A percentile compares a stretch with the other conserved stretches of the same genome.
Conservation (phyloP, 2,797 vertebrate species). For the Chaenodraco wilsoni region DNA sequence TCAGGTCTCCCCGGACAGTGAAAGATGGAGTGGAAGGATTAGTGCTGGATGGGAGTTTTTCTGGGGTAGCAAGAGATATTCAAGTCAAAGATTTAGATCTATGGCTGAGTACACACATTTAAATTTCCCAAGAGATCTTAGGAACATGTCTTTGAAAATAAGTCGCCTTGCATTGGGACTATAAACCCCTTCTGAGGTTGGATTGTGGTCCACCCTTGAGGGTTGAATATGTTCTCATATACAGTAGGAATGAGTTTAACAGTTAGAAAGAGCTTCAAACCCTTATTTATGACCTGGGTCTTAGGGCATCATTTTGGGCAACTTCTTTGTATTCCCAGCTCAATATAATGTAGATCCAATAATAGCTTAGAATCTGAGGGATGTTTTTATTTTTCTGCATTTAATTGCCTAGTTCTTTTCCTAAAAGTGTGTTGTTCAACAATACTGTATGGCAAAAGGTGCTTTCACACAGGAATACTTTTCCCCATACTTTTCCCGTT, state of each 20-base stretch:
- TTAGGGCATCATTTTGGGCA: conserved; percentile 30
- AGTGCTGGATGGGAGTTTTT: conserved; percentile 58
- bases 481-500: too few species aligned
- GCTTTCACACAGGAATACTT: too few species aligned
- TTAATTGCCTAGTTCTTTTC: background rate
- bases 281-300: conserved; percentile 47
- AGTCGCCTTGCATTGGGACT: conserved; percentile 50
- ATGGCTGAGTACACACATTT: conserved; percentile 63
- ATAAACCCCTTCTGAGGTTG: conserved; percentile 50
- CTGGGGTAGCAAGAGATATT: conserved; percentile 51
- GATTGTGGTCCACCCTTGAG: conserved; percentile 53
- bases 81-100: conserved; percentile 58
- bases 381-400: background rate
- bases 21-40: conserved; percentile 56
- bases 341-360: conserved; percentile 25
- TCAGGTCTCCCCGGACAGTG: conserved; percentile 60
- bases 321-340: conserved; percentile 42
- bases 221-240: conserved; percentile 57
- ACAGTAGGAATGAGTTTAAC: conserved; percentile 39
- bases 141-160: conserved; percentile 48
- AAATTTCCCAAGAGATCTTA: conserved; percentile 52
- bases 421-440: conserved; percentile 3
- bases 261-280: conserved; percentile 48
- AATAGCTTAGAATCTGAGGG: conserved; percentile 4
- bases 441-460: background rate